These are phyloP conservation scores for Pholis gunnellus DNA, from an alignment of 2,113 vertebrate genomes.

Conservation along the genomic window DNA sequence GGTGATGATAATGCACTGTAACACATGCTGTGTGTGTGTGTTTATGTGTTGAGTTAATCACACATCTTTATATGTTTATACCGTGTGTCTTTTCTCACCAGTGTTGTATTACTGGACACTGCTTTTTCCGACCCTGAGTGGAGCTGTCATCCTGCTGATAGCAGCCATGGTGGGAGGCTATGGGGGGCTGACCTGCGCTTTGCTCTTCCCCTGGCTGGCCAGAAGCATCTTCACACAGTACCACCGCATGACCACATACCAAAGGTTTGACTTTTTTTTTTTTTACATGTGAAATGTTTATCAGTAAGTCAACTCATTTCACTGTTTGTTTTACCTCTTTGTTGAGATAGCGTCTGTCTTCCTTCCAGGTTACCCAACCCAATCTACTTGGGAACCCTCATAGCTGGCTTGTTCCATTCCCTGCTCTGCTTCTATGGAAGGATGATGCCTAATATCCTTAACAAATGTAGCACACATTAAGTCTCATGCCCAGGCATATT, in stretches of 20 bases:
- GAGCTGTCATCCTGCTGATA: slow-evolving; percentile 80
- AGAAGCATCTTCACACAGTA: slow-evolving; percentile 83
- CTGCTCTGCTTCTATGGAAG: slow-evolving; percentile 83
- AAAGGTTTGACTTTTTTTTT: slow-evolving; percentile 74
- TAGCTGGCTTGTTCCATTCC: slow-evolving; percentile 83
- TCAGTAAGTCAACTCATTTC: background rate
- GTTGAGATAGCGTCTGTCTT: slow-evolving; percentile 13
- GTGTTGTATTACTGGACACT: slow-evolving; percentile 85
- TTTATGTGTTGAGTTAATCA: background rate
- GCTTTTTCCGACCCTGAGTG: slow-evolving; percentile 79
- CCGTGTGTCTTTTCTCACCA: slow-evolving; percentile 54
- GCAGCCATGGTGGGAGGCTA: slow-evolving; percentile 80
- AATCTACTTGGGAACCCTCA: slow-evolving; percentile 84
- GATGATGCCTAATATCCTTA: slow-evolving; percentile 87
- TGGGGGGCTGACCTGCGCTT: slow-evolving; percentile 75
- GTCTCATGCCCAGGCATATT: background rate
- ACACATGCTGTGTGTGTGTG: background rate
- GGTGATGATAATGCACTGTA: background rate
- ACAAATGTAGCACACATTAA: background rate
- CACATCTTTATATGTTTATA: background rate
- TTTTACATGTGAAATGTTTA: background rate
- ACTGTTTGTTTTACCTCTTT: background rate
- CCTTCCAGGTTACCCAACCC: slow-evolving; percentile 84
- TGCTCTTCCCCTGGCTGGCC: slow-evolving; percentile 84
- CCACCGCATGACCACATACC: slow-evolving; percentile 84